phyloP scores from a whole-genome alignment of 2,888 invertebrate genomes.

The Cantharis rustica region DNA sequence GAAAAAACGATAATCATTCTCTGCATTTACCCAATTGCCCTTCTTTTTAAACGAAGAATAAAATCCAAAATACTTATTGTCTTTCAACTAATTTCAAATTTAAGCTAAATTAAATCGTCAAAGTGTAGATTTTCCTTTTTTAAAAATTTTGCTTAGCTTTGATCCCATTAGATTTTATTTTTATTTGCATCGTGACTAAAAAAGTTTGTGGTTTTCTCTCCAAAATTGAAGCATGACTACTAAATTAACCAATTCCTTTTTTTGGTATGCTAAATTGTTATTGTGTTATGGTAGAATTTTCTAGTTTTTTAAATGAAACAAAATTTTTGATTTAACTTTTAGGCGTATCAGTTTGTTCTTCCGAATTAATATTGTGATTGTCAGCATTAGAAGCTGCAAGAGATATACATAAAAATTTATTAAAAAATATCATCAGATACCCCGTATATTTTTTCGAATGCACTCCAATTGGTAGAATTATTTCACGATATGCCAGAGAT shows the following conservation, averaged over 20 bases:
- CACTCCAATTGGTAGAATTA: conserved; percentile 69
- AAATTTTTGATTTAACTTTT: conserved; percentile 36
- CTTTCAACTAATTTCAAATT: background rate
- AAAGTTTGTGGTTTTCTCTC: background rate
- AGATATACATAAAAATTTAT: conserved; percentile 63
- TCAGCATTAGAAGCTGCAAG: conserved; percentile 66
- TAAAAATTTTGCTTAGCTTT: background rate
- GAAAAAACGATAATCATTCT: background rate
- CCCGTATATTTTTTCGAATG: conserved; percentile 74
- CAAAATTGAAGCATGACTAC: background rate
- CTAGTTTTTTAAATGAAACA: background rate
- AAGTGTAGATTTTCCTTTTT: background rate
- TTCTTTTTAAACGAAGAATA: background rate
- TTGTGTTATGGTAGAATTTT: background rate
- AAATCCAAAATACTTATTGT: background rate
- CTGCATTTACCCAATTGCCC: background rate
- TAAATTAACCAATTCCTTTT: background rate
- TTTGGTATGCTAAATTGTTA: background rate
- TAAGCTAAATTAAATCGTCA: background rate
- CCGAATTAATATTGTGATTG: conserved; percentile 62
- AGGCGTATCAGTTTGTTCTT: conserved; percentile 58
- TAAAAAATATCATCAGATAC: conserved; percentile 63
- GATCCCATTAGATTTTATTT: background rate
- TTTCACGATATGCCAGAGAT: conserved; percentile 73
- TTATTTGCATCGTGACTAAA: conserved; percentile 1